Conservation (phyloP, 2,797 vertebrate genomes). For the Coranthus polyacanthus region DNA sequence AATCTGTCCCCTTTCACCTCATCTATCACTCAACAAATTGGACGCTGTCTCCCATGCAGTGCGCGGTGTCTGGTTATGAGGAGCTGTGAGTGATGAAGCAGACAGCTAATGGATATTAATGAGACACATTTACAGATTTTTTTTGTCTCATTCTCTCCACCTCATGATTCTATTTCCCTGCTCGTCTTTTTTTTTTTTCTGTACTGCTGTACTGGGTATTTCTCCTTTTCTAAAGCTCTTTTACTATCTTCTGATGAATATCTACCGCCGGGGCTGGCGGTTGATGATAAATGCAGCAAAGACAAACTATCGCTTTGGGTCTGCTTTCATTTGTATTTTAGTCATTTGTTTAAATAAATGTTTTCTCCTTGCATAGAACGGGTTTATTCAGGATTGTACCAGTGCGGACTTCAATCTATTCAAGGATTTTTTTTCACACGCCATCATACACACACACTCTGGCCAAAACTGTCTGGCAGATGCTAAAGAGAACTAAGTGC, state of each 20-base stretch:
- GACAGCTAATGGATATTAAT: conserved; percentile 48
- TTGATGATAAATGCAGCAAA: conserved; percentile 17
- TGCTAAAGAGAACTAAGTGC: not conserved
- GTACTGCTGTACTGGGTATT: not conserved
- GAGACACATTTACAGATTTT: conserved; percentile 24
- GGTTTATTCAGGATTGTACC: not conserved
- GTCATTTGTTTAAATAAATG: too few species aligned
- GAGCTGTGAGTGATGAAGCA: conserved; percentile 35
- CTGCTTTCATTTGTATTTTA: too few species aligned
- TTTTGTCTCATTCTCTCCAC: conserved; percentile 9
- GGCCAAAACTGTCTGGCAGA: conserved; percentile 22
- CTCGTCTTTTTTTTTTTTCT: conserved; percentile 1
- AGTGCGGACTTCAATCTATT: too few species aligned
- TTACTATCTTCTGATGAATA: conserved; percentile 26
- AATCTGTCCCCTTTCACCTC: conserved; percentile 52
- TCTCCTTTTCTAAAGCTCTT: not conserved
- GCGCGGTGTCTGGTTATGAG: conserved; percentile 27
- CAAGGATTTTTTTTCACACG: not conserved
- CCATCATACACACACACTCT: conserved; percentile 19
- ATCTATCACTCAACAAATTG: conserved; percentile 51
- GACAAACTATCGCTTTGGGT: not conserved
- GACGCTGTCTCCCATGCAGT: conserved; percentile 3
- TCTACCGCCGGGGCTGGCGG: not conserved
- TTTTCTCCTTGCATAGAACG: not conserved
- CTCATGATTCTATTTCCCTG: not conserved